A percentile compares a stretch with the other conserved stretches of the same genome.
These are phyloP conservation scores for Ovis canadensis DNA, from an alignment of 2,113 vertebrate genomes.

Conservation along the genomic window DNA sequence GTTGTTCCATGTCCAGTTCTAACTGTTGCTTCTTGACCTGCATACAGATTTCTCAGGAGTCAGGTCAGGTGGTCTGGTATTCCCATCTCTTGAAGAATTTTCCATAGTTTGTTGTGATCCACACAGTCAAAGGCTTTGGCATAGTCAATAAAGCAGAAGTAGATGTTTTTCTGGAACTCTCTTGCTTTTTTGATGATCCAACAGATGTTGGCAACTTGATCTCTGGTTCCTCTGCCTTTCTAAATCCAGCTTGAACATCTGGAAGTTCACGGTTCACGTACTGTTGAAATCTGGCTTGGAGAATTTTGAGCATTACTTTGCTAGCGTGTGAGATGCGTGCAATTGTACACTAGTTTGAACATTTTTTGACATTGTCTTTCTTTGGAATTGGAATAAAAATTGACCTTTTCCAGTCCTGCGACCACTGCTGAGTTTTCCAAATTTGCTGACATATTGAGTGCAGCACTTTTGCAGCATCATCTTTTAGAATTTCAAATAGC, in stretches of 20 bases:
- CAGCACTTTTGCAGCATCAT: not conserved
- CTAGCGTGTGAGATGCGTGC: fast-evolving
- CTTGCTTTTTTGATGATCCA: not conserved
- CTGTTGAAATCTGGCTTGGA: not conserved
- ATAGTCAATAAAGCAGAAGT: not conserved
- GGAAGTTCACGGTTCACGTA: not conserved
- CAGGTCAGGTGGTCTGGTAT: not conserved
- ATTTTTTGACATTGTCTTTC: not conserved
- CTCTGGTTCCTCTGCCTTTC: not conserved
- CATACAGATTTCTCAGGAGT: not conserved
- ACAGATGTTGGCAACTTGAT: not conserved
- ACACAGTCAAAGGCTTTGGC: not conserved
- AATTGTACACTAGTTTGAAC: not conserved
- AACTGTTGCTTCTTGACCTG: not conserved
- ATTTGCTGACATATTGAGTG: not conserved
- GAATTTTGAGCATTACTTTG: not conserved
- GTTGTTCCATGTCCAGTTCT: not conserved
- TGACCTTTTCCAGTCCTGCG: not conserved
- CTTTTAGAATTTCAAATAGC: not conserved
- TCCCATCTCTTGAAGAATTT: not conserved
- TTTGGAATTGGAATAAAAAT: not conserved
- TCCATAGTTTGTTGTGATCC: not conserved
- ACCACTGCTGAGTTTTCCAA: not conserved
- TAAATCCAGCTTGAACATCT: not conserved
- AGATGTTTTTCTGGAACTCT: not conserved